Base-by-base conservation (phyloP, 2,797 vertebrate genomes). In the Liasis olivaceus region DNA sequence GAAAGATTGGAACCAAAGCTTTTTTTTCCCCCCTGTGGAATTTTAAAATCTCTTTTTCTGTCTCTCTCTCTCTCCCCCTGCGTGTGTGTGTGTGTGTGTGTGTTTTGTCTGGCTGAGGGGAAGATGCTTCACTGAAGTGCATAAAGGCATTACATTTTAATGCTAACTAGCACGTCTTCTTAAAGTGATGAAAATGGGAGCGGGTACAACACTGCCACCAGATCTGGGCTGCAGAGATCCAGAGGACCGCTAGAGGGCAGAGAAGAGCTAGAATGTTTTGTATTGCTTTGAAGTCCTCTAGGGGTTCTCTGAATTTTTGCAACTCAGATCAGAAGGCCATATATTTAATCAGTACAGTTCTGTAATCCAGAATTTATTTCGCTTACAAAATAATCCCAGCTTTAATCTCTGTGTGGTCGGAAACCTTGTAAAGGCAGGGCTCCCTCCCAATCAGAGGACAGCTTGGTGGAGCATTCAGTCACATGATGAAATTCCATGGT, bases 31-130 rank as follows among this genome's bases (percentile, higher is more conserved):
- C 17, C 28, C 22, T 17, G 0, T n/a, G 64, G 89, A 93, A 86
- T 89, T 13, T 2, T 51, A 88, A 93, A 93, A 90, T 89, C 31
- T 22, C 88, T 87, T 66, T 87, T 93, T 93, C 89, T 91, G 1
- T 5, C 31, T 24, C 42, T 47, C 15, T 81, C 72, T 81, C 8
- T 47, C 22, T 81, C 8, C 12, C 6, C 6, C 6, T 54, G 51
- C 24, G 36, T 24, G 15, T 17, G 4, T 17, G 0, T 17, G 13
- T 31, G 26, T 31, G n/a, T 86, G 58, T 12, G 58, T 47, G 20
- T 87, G 51, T 60, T 31, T 20, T 36, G 17, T 87, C 59, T 42
- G 31, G 20, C 6, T 87, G 56, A 17, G n/a, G 8, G 59, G n/a
- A 36, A 87, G 56, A 47, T 6, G 22, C 24, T 85, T 54, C 84